Conservation (phyloP, 2,797 vertebrate species). For the Arremon aurantiirostris region DNA sequence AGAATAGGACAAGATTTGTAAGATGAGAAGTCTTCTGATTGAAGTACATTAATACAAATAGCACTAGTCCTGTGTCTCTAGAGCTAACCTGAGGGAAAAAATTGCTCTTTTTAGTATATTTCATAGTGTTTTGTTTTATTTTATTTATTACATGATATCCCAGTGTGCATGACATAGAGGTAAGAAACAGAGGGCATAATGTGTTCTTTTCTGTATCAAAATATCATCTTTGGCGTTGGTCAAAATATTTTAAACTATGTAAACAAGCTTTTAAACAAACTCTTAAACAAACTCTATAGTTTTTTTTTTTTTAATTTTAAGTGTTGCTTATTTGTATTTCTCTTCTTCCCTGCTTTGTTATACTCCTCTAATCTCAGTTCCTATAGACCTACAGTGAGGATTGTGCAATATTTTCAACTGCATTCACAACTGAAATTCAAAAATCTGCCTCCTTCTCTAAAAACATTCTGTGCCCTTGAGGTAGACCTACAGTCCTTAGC, state of each 20-base stretch:
- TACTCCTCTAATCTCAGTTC: not conserved
- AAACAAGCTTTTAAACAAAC: not conserved
- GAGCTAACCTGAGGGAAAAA: not conserved
- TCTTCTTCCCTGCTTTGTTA: not conserved
- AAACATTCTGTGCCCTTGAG: not conserved
- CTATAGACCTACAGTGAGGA: not conserved
- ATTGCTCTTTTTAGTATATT: not conserved
- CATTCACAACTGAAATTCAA: not conserved
- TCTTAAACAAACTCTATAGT: not conserved
- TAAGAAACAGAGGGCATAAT: not conserved
- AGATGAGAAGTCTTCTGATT: not conserved
- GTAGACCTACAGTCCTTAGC: not conserved
- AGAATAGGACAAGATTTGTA: not conserved
- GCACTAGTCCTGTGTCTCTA: not conserved
- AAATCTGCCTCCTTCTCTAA: not conserved
- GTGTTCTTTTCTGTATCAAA: not conserved
- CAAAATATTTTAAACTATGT: not conserved
- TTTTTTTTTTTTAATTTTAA: not conserved
- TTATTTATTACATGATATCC: not conserved
- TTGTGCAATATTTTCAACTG: not conserved
- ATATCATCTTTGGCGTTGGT: not conserved
- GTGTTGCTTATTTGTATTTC: not conserved
- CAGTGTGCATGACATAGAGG: fast-evolving
- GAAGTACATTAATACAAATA: not conserved
- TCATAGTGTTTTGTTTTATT: not conserved